Conservation (phyloP, 2,888 invertebrate genomes). For the Campoplex nolae region DNA sequence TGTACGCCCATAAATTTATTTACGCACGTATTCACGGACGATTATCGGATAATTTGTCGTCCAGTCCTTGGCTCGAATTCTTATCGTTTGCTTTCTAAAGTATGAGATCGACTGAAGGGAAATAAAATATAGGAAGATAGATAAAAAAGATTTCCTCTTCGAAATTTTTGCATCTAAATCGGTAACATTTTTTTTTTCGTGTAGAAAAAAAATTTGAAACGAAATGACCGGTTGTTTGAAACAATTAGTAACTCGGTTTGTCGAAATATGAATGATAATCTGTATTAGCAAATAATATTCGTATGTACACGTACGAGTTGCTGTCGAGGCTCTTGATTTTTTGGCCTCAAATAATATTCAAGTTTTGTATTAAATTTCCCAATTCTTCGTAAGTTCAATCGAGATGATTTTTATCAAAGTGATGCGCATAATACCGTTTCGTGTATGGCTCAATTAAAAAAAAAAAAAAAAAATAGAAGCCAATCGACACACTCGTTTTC, state of each 20-base stretch:
- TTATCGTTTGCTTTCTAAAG: neutral
- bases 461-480: neutral
- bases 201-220: neutral
- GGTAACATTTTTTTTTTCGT: neutral
- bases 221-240: neutral
- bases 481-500: neutral
- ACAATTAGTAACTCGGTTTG: no score
- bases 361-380: neutral
- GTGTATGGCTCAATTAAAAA: neutral
- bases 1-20: constrained; percentile 38
- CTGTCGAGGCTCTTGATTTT: no score
- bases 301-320: no score
- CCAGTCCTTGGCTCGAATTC: neutral
- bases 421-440: neutral
- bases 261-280: no score
- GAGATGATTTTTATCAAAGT: neutral
- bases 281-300: no score
- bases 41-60: constrained; percentile 71
- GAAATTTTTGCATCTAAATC: neutral
- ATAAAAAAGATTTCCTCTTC: neutral
- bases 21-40: constrained; percentile 75
- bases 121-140: neutral
- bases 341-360: no score
- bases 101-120: neutral
- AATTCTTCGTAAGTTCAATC: constrained; percentile 1